Evolutionary conservation across 2,797 vertebrate species (phyloP).

Genomic region (Rhynchotus rufescens): DNA sequence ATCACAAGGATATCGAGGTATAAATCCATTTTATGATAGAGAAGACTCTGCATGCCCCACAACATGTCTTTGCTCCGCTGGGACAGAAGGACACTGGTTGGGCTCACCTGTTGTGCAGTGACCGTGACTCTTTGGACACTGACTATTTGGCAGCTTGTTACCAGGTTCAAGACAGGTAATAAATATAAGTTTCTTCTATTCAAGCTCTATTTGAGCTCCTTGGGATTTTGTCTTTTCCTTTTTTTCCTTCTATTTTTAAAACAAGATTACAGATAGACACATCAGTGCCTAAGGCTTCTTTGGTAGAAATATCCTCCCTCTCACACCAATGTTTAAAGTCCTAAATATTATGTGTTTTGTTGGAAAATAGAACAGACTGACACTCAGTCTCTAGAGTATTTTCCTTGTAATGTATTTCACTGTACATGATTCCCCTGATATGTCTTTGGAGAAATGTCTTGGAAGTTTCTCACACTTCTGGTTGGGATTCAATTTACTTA

Average conservation of each 20-base stretch:
- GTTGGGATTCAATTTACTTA: neutral
- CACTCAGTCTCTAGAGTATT: neutral
- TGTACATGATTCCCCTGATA: neutral
- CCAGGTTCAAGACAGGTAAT: slow-evolving; percentile 59
- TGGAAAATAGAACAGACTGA: neutral
- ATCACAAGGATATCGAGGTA: neutral
- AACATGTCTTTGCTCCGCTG: slow-evolving; percentile 10
- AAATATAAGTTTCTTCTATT: neutral
- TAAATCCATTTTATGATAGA: neutral
- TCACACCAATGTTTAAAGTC: neutral
- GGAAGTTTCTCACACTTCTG: neutral
- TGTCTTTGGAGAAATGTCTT: neutral
- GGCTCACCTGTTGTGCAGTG: neutral
- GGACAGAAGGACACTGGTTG: slow-evolving; percentile 8
- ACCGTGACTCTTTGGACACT: neutral
- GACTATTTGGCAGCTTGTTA: slow-evolving; percentile 41
- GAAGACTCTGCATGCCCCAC: neutral
- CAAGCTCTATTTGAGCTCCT: neutral
- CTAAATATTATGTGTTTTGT: neutral
- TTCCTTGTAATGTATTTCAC: neutral
- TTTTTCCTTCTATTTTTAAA: neutral
- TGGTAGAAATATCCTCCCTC: neutral
- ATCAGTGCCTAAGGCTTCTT: accelerated
- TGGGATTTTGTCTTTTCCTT: neutral
- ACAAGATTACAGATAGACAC: neutral